Conservation (phyloP, 2,113 vertebrate genomes). For the Gadus macrocephalus region DNA sequence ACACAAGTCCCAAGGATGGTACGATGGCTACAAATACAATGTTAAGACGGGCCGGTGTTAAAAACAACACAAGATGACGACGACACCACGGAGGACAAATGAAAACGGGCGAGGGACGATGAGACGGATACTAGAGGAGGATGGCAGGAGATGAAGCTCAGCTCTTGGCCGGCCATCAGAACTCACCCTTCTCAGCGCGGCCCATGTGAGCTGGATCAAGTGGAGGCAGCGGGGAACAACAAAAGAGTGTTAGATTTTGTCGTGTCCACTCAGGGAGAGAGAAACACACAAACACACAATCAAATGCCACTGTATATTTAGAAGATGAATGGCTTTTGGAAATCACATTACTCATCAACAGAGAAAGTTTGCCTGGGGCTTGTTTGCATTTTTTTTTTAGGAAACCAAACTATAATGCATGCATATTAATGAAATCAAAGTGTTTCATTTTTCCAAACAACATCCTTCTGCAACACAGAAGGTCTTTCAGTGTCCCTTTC, state of each 20-base stretch:
- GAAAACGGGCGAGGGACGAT: background rate
- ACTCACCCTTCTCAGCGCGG: slow-evolving; percentile 70
- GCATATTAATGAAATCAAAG: background rate
- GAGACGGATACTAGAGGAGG: background rate
- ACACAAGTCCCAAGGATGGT: too few species aligned
- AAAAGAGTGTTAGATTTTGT: slow-evolving; percentile 52
- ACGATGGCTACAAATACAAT: background rate
- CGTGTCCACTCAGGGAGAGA: slow-evolving; percentile 30
- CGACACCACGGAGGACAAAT: too few species aligned
- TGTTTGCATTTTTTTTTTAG: background rate
- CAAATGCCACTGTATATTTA: background rate
- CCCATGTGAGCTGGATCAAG: slow-evolving; percentile 67
- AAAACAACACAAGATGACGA: too few species aligned
- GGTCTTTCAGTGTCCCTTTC: slow-evolving; percentile 11
- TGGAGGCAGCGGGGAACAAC: slow-evolving; percentile 54
- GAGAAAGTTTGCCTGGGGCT: too few species aligned
- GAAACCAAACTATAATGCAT: background rate
- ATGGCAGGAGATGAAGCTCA: slow-evolving; percentile 31
- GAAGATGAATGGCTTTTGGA: background rate
- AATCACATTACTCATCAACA: background rate
- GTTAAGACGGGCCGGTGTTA: too few species aligned
- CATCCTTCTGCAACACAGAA: background rate
- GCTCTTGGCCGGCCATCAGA: slow-evolving; percentile 38
- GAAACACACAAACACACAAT: background rate
- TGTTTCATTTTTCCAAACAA: background rate